Percentiles rank a stretch among this genome's conserved stretches.
These are phyloP conservation scores for Aporophyla nigra DNA, from an alignment of 2,888 invertebrate species.

Conservation along the genomic window DNA sequence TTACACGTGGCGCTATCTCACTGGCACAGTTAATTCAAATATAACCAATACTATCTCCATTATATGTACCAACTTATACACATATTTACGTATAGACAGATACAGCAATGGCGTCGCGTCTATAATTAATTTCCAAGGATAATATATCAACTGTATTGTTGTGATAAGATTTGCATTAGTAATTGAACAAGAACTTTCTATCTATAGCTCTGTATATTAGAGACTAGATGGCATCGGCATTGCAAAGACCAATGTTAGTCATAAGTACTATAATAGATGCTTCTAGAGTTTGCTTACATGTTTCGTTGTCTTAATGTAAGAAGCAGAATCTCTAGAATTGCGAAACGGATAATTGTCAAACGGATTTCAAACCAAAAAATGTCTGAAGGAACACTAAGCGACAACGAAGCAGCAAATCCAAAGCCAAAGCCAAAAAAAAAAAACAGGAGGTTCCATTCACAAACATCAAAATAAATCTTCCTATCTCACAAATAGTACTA, in stretches of 20 bases:
- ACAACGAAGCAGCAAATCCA: too few species aligned
- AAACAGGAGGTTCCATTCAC: not conserved
- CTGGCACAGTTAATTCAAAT: conserved; percentile 17
- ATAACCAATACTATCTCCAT: conserved; percentile 9
- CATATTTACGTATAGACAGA: not conserved
- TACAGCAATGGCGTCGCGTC: conserved; percentile 38
- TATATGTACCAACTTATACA: not conserved
- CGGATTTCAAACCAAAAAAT: too few species aligned
- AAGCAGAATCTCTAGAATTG: too few species aligned
- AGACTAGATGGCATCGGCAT: conserved; percentile 1
- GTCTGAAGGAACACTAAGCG: too few species aligned
- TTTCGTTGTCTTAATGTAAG: too few species aligned
- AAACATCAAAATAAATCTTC: not conserved
- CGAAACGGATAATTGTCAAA: too few species aligned
- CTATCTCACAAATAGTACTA: not conserved
- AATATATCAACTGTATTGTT: conserved; percentile 61
- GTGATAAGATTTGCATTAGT: conserved; percentile 64
- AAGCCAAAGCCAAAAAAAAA: too few species aligned
- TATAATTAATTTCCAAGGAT: conserved; percentile 67
- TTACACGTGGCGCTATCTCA: not conserved
- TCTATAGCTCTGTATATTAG: not conserved
- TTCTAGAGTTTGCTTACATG: too few species aligned
- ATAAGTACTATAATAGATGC: not conserved
- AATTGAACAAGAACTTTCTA: conserved; percentile 49
- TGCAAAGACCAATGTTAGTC: not conserved